These are phyloP conservation scores for Ceyx cyanopectus DNA, from an alignment of 2,113 vertebrate genomes.

Conservation along the genomic window DNA sequence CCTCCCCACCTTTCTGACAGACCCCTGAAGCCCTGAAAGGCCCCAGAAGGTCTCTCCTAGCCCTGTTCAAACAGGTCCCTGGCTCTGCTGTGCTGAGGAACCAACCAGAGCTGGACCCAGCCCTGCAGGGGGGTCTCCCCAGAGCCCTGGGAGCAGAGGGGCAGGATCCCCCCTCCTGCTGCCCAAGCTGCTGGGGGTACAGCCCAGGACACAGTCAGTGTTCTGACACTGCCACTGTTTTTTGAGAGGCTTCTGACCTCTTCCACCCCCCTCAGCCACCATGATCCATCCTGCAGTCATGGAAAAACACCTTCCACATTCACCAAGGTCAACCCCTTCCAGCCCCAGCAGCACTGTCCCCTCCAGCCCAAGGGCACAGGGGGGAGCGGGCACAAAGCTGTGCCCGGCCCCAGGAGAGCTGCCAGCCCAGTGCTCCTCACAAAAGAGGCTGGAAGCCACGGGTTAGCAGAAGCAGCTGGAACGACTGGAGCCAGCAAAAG, in stretches of 20 bases:
- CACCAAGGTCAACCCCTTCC: neutral
- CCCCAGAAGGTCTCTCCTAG: no score
- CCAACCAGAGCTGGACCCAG: no score
- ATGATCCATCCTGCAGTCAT: accelerated
- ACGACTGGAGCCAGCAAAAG: neutral
- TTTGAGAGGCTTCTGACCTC: neutral
- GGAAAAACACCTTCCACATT: accelerated
- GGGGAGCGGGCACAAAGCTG: accelerated
- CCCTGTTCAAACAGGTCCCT: no score
- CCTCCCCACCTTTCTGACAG: no score
- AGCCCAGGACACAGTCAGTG: neutral
- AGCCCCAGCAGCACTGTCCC: neutral
- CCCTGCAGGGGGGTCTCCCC: no score
- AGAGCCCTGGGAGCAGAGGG: no score
- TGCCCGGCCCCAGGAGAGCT: neutral
- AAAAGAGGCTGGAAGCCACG: neutral
- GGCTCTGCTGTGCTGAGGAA: no score
- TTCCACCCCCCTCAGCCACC: neutral
- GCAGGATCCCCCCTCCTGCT: no score
- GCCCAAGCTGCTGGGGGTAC: no score
- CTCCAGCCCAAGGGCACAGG: neutral
- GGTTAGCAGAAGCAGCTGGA: slow-evolving; percentile 47
- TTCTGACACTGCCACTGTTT: neutral
- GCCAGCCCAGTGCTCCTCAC: neutral
- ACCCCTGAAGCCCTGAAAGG: no score